Conservation (phyloP, 1,140 invertebrate genomes). For the Eupristina koningsbergeri region DNA sequence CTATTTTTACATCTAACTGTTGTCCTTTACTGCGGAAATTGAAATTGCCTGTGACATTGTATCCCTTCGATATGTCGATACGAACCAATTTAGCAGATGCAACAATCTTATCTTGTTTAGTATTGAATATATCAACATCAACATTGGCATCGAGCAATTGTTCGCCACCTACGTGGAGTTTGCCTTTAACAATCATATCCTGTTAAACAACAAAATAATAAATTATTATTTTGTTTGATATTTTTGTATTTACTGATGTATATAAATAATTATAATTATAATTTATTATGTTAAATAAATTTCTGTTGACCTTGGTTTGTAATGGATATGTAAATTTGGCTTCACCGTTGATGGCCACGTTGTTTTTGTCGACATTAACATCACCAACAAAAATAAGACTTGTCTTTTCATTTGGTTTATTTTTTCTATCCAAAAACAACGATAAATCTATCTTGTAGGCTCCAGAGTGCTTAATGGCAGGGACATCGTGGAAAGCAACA, state of each 20-base stretch:
- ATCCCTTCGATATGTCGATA: conserved; percentile 59
- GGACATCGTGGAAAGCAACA: conserved; percentile 70
- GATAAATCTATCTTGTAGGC: conserved; percentile 72
- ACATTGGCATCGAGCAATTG: conserved; percentile 70
- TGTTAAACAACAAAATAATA: conserved; percentile 54
- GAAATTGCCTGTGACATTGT: conserved; percentile 65
- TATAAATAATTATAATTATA: neutral
- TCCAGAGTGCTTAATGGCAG: conserved; percentile 65
- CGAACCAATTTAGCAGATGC: conserved; percentile 62
- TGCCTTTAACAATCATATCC: conserved; percentile 74
- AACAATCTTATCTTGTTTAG: conserved; percentile 77
- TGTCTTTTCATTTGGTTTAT: conserved; percentile 79
- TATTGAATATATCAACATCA: conserved; percentile 77
- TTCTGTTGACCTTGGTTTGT: conserved; percentile 74
- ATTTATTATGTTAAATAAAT: neutral
- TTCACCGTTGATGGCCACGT: conserved; percentile 73
- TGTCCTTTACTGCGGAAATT: conserved; percentile 70
- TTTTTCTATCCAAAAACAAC: conserved; percentile 81
- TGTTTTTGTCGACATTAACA: conserved; percentile 70
- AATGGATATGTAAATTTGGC: conserved; percentile 78
- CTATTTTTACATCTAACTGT: conserved; percentile 68
- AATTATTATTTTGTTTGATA: neutral
- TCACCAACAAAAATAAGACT: conserved; percentile 72
- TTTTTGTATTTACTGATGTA: neutral
- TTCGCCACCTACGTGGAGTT: conserved; percentile 68